Evolutionary conservation across 2,113 vertebrate genomes (phyloP).

Genomic region (Macaca nemestrina): DNA sequence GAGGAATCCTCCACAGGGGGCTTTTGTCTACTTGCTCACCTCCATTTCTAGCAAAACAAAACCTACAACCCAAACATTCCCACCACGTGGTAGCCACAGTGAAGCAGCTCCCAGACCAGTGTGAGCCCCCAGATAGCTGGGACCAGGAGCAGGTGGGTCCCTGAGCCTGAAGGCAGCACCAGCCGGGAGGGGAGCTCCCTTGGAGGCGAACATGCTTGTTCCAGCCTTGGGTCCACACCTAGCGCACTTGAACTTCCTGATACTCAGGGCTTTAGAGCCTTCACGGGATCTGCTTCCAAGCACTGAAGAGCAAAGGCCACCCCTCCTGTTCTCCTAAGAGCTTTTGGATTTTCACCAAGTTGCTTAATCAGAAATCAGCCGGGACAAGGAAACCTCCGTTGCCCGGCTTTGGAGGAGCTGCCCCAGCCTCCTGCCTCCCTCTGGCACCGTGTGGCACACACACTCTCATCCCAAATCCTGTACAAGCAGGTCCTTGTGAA

Average conservation of each 20-base stretch:
- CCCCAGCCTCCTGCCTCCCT: constrained; percentile 28
- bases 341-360: rapidly evolving
- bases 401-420: constrained; percentile 22
- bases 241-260: neutral
- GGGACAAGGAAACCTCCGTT: constrained; percentile 50
- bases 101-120: neutral
- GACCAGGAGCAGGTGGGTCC: neutral
- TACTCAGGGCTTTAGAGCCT: neutral
- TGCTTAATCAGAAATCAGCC: neutral
- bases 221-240: no score
- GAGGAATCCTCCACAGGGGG: neutral
- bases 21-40: neutral
- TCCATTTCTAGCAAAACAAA: neutral
- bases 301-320: neutral
- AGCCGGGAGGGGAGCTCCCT: neutral
- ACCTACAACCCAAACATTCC: neutral
- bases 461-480: constrained; percentile 39
- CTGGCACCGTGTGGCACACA: constrained; percentile 41
- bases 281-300: neutral
- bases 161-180: neutral
- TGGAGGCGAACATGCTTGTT: neutral
- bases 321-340: neutral
- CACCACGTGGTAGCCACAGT: rapidly evolving
- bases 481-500: constrained; percentile 76
- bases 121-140: neutral